A percentile compares a stretch with the other conserved stretches of the same genome.
Conservation (phyloP, 2,113 vertebrate genomes). For the Rutilus rutilus region DNA sequence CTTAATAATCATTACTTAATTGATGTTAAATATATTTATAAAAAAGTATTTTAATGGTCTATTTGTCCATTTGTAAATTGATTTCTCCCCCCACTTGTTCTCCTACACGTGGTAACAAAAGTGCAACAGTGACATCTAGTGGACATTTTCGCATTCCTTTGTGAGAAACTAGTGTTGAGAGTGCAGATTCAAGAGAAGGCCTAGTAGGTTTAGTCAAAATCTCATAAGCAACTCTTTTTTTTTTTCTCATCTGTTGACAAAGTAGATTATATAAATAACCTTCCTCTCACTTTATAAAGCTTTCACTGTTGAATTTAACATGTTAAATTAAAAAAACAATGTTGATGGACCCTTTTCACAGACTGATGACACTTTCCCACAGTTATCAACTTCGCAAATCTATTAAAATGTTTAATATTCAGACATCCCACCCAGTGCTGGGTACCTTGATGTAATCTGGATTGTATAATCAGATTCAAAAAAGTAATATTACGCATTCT, state of each 20-base stretch:
- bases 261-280: not conserved
- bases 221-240: not conserved
- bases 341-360: no score
- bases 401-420: no score
- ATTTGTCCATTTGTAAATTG: not conserved
- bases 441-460: no score
- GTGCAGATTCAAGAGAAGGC: not conserved
- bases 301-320: not conserved
- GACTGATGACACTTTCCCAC: no score
- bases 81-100: no score
- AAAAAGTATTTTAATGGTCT: not conserved
- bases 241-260: not conserved
- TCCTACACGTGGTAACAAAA: not conserved
- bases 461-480: no score
- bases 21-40: no score
- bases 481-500: no score
- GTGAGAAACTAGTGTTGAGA: not conserved
- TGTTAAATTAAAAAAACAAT: not conserved
- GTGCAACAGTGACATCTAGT: constrained; percentile 34
- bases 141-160: not conserved
- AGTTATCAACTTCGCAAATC: no score
- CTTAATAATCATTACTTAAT: not conserved
- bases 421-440: no score
- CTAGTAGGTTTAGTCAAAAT: not conserved
- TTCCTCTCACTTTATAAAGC: not conserved